These are phyloP conservation scores for Pachyrhynchus sulphureomaculatus DNA, from an alignment of 1,140 invertebrate species.

Conservation along the genomic window DNA sequence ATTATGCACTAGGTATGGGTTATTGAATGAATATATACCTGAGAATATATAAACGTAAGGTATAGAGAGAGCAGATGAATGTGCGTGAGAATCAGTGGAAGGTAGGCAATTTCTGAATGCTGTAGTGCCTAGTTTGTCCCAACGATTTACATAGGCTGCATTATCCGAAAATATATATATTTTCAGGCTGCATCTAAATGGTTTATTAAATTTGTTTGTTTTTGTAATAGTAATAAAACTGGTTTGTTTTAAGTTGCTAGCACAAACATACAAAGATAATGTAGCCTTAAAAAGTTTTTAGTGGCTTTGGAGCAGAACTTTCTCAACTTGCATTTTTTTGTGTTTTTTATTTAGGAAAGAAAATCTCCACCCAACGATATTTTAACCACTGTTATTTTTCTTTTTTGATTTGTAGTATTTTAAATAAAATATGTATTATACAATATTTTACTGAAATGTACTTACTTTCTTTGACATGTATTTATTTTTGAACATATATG, in stretches of 20 bases:
- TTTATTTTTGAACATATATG: conserved; percentile 31
- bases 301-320: conserved; percentile 45
- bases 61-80: conserved; percentile 39
- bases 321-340: conserved; percentile 46
- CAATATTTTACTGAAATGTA: conserved; percentile 34
- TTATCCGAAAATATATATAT: conserved; percentile 30
- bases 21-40: conserved; percentile 35
- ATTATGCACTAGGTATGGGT: conserved; percentile 40
- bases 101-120: conserved; percentile 33
- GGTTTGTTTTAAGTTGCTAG: neutral
- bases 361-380: conserved; percentile 39
- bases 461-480: conserved; percentile 39
- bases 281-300: conserved; percentile 40
- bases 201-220: neutral
- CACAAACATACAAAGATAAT: conserved; percentile 29
- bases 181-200: conserved; percentile 2
- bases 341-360: conserved; percentile 46
- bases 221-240: neutral
- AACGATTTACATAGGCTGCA: conserved; percentile 39
- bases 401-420: conserved; percentile 31
- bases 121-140: conserved; percentile 44
- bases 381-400: conserved; percentile 31
- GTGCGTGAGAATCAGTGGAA: conserved; percentile 29
- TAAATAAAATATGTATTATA: conserved; percentile 35
- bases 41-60: conserved; percentile 32